Percentiles rank a stretch among this genome's conserved stretches.
These are phyloP conservation scores for Xestoiulus laeticollis DNA, from an alignment of 2,888 invertebrate genomes.

Conservation along the genomic window DNA sequence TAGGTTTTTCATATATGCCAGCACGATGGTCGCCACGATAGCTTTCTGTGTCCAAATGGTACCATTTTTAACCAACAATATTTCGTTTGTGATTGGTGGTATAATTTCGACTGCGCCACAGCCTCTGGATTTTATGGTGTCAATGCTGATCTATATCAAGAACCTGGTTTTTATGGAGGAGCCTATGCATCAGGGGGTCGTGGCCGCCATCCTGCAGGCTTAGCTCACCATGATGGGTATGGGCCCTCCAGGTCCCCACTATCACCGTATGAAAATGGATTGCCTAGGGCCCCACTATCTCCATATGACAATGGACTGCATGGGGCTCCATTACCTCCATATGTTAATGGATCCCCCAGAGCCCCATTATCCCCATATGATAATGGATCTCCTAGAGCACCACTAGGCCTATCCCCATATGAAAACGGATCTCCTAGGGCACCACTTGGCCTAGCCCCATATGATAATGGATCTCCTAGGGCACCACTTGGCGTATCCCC, in stretches of 20 bases:
- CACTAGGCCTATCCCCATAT: neutral
- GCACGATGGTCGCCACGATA: constrained; percentile 55
- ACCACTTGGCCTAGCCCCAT: too few relatives aligned
- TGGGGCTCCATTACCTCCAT: too few relatives aligned
- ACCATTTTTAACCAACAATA: constrained; percentile 56
- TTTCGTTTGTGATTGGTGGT: constrained; percentile 57
- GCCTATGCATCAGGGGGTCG: constrained; percentile 20
- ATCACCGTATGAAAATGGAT: neutral
- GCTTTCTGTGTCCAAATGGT: constrained; percentile 56
- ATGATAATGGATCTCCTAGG: too few relatives aligned
- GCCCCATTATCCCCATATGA: neutral
- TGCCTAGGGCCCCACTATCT: neutral
- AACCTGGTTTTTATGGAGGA: constrained; percentile 20
- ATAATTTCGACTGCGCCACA: constrained; percentile 55
- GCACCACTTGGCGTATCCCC: too few relatives aligned
- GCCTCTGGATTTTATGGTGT: constrained; percentile 51
- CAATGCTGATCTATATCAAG: constrained; percentile 54
- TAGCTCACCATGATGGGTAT: neutral
- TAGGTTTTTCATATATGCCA: constrained; percentile 56
- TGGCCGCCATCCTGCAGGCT: neutral
- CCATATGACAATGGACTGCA: neutral
- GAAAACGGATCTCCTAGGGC: neutral
- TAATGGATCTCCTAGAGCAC: neutral
- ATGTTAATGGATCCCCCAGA: neutral
- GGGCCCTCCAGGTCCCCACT: neutral